Conservation (phyloP, 1,140 invertebrate species). For the Camponotus vicinus region DNA sequence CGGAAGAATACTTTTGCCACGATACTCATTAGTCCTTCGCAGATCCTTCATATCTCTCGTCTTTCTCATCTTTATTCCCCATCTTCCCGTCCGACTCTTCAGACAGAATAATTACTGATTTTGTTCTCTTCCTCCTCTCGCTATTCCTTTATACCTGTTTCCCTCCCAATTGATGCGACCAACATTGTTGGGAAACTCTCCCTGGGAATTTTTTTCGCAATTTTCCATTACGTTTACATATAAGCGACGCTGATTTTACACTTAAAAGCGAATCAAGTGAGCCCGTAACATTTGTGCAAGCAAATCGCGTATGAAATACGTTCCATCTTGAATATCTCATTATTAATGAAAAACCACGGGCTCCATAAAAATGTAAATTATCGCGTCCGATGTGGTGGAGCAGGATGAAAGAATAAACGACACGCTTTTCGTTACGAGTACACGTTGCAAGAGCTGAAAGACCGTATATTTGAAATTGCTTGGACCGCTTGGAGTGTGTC, state of each 20-base stretch:
- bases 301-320: conserved; percentile 14
- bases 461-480: conserved; percentile 34
- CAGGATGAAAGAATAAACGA: conserved; percentile 12
- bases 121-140: background rate
- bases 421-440: conserved; percentile 6
- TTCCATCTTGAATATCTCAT: conserved; percentile 12
- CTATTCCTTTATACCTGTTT: background rate
- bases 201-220: background rate
- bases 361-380: conserved; percentile 12
- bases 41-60: background rate
- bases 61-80: background rate
- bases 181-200: background rate
- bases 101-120: conserved; percentile 41
- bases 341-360: conserved; percentile 20
- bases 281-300: conserved; percentile 14
- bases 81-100: background rate
- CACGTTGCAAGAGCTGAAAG: background rate
- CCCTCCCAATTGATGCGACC: background rate
- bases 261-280: conserved; percentile 13
- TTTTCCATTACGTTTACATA: background rate
- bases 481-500: conserved; percentile 27
- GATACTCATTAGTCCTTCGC: background rate
- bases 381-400: background rate
- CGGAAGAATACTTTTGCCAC: background rate
- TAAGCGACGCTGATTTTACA: background rate